phyloP scores from a whole-genome alignment of 2,888 invertebrate genomes.

The Neoascia interrupta region DNA sequence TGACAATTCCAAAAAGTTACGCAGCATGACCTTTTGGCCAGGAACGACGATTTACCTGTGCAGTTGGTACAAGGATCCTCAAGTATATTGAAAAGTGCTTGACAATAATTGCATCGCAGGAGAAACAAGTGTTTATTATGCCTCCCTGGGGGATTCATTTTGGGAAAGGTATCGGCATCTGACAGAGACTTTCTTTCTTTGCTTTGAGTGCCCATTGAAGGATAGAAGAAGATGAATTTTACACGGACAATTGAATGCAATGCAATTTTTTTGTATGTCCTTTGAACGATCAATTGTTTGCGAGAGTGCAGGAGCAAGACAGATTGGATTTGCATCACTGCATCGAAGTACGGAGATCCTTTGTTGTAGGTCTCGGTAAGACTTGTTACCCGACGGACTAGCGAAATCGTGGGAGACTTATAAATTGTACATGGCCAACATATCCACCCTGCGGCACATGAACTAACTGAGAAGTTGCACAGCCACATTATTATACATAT shows the following conservation, averaged over 20 bases:
- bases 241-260: conserved; percentile 55
- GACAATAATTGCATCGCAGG: conserved; percentile 40
- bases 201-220: conserved; percentile 39
- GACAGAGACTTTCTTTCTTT: conserved; percentile 12
- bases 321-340: conserved; percentile 65
- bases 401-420: conserved; percentile 29
- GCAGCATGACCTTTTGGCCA: conserved; percentile 20
- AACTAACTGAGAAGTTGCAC: no score
- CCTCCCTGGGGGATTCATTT: conserved; percentile 73
- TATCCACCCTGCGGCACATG: background rate
- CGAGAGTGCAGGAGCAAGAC: conserved; percentile 40
- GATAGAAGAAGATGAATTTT: conserved; percentile 15
- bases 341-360: conserved; percentile 1
- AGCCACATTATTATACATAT: no score
- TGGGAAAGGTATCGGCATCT: no score
- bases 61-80: background rate
- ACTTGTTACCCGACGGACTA: no score
- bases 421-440: background rate
- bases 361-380: background rate
- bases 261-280: conserved; percentile 30
- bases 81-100: background rate
- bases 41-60: conserved; percentile 12
- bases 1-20: conserved; percentile 44
- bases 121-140: conserved; percentile 75
- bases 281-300: conserved; percentile 27